Evolutionary conservation across 2,113 vertebrate species (phyloP).

Genomic region (Pterocles burchelli): DNA sequence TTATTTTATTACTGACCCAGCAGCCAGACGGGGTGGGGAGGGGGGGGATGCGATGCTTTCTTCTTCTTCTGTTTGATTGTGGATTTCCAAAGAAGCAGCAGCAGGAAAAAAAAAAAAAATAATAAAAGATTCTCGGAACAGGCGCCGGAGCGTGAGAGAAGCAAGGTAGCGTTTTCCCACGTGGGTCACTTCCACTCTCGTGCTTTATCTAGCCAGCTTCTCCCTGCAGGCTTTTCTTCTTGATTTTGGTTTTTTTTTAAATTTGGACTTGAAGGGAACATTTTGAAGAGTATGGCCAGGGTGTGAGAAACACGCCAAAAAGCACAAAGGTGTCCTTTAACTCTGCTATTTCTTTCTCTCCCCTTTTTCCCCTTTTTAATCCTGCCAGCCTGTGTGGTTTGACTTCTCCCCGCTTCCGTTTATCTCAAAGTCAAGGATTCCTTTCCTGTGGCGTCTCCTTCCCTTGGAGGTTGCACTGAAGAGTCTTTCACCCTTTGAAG

Average conservation of each 20-base stretch:
- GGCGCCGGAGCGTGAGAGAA: slow-evolving; percentile 6
- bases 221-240: not conserved
- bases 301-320: slow-evolving; percentile 26
- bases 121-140: not conserved
- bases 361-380: slow-evolving; percentile 25
- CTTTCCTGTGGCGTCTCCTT: slow-evolving; percentile 44
- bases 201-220: slow-evolving; percentile 35
- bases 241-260: not conserved
- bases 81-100: slow-evolving; percentile 21
- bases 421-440: slow-evolving; percentile 37
- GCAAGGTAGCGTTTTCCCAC: slow-evolving; percentile 16
- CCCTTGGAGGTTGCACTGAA: slow-evolving; percentile 46
- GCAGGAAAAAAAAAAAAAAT: not conserved
- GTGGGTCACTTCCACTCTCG: not conserved
- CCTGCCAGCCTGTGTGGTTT: slow-evolving; percentile 25
- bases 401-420: slow-evolving; percentile 25
- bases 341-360: slow-evolving; percentile 32
- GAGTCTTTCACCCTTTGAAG: slow-evolving; percentile 34
- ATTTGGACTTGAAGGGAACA: slow-evolving; percentile 33
- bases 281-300: slow-evolving; percentile 19
- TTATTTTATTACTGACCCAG: not conserved
- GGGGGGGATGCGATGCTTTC: not conserved
- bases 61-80: not conserved
- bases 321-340: slow-evolving; percentile 62
- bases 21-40: not conserved